A percentile compares a stretch with the other conserved stretches of the same genome.
Evolutionary conservation across 2,888 invertebrate genomes (phyloP).

Genomic region (Lysandra bellargus): DNA sequence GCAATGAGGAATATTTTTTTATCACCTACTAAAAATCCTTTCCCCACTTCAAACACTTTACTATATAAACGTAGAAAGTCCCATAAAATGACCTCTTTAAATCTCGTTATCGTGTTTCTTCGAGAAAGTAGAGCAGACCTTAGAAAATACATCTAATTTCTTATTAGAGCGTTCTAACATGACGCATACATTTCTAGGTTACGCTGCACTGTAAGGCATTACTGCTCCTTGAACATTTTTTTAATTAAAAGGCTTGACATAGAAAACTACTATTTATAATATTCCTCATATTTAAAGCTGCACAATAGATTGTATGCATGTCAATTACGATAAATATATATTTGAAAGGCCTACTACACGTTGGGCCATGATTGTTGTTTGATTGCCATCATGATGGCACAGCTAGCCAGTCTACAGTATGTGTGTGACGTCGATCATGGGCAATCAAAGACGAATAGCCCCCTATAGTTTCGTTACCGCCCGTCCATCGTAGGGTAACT

Average conservation of each 20-base stretch:
- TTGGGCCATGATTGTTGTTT: no score
- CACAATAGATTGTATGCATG: background rate
- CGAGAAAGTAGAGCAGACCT: conserved; percentile 9
- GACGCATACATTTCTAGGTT: conserved; percentile 29
- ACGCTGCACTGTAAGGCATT: conserved; percentile 27
- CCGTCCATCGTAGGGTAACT: background rate
- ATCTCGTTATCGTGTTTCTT: background rate
- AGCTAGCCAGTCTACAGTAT: no score
- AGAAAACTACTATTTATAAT: background rate
- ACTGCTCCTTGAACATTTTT: conserved; percentile 21
- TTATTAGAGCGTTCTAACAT: conserved; percentile 22
- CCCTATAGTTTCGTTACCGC: no score
- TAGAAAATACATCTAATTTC: conserved; percentile 11
- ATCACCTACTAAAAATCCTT: background rate
- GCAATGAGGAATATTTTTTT: background rate
- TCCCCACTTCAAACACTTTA: background rate
- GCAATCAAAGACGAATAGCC: no score
- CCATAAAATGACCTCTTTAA: background rate
- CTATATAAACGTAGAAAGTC: background rate
- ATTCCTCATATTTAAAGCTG: background rate
- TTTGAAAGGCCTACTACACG: background rate
- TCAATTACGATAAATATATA: background rate
- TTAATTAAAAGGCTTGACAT: conserved; percentile 28
- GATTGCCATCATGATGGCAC: no score
- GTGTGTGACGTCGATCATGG: no score